Evolutionary conservation across 2,888 invertebrate genomes (phyloP).

Genomic region (Choreutis nemorana): DNA sequence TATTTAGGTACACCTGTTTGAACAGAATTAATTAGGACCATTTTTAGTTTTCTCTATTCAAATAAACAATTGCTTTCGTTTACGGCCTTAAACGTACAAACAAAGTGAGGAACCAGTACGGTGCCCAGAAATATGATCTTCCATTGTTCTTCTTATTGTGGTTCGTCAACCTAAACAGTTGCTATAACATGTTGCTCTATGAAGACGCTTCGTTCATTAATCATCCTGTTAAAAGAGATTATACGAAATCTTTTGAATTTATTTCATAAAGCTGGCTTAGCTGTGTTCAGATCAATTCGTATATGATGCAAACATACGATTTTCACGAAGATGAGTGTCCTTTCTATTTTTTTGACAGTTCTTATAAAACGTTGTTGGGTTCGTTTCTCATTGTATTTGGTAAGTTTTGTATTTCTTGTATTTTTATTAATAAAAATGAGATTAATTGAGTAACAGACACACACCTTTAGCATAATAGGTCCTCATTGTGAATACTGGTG

Average conservation of each 20-base stretch:
- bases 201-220: slow-evolving; percentile 39
- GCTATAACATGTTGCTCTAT: slow-evolving; percentile 38
- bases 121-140: slow-evolving; percentile 46
- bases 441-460: too few species aligned
- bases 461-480: too few species aligned
- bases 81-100: slow-evolving; percentile 40
- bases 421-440: not conserved
- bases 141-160: slow-evolving; percentile 33
- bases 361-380: slow-evolving; percentile 59
- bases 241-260: too few species aligned
- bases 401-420: slow-evolving; percentile 23
- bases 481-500: too few species aligned
- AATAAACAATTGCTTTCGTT: too few species aligned
- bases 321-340: slow-evolving; percentile 56
- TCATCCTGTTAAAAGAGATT: too few species aligned
- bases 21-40: too few species aligned
- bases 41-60: too few species aligned
- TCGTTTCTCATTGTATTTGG: slow-evolving; percentile 61
- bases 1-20: too few species aligned
- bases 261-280: too few species aligned
- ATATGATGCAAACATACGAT: slow-evolving; percentile 40
- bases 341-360: slow-evolving; percentile 63
- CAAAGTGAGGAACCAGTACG: slow-evolving; percentile 34
- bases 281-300: too few species aligned
- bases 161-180: slow-evolving; percentile 57